These are phyloP conservation scores for Oryzias curvinotus DNA, from an alignment of 2,113 vertebrate genomes.

Conservation along the genomic window DNA sequence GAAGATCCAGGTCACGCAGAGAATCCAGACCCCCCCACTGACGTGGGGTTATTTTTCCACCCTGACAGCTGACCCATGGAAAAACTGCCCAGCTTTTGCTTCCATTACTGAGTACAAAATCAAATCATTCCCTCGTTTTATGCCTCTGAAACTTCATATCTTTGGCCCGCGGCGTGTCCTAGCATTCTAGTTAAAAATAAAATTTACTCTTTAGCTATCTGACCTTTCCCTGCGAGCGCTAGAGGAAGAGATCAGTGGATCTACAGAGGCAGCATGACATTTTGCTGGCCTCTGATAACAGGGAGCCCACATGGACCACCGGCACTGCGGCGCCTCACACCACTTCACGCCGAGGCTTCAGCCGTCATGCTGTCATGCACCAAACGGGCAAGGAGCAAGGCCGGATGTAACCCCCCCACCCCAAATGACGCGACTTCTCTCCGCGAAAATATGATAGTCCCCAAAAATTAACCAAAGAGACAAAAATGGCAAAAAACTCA, in stretches of 20 bases:
- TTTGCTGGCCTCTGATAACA: constrained; percentile 53
- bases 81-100: not conserved
- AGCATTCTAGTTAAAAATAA: constrained; percentile 24
- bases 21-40: too few relatives aligned
- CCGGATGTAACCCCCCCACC: too few relatives aligned
- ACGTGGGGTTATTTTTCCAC: too few relatives aligned
- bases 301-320: constrained; percentile 28
- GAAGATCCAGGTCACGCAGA: too few relatives aligned
- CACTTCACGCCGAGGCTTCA: constrained; percentile 20
- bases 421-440: too few relatives aligned
- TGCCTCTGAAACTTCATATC: constrained; percentile 30
- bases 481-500: too few relatives aligned
- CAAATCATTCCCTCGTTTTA: constrained; percentile 6
- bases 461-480: too few relatives aligned
- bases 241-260: constrained; percentile 49
- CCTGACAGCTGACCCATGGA: too few relatives aligned
- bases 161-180: constrained; percentile 29
- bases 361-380: constrained; percentile 32
- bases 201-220: constrained; percentile 37
- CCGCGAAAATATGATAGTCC: too few relatives aligned
- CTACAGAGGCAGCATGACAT: constrained; percentile 60
- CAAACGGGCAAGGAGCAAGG: constrained; percentile 2
- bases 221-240: constrained; percentile 66
- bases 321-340: constrained; percentile 13
- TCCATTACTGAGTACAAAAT: constrained; percentile 8